Base-by-base conservation (phyloP, 2,113 vertebrate species). In the Hyperoodon ampullatus region DNA sequence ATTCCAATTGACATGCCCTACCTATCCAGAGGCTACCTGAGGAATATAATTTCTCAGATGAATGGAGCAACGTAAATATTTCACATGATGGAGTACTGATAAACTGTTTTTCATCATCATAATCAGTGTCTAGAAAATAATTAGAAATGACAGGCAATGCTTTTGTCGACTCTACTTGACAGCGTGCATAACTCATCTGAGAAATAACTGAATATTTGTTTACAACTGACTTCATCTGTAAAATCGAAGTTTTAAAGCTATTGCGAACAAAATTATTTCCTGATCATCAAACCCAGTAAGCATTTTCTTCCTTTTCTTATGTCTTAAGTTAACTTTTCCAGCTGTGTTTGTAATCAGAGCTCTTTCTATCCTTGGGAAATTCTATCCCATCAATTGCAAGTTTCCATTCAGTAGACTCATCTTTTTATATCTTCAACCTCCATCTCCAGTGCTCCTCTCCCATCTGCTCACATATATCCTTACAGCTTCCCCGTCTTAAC, bases 211-310 rank as follows among this genome's bases (percentile, higher is more conserved):
- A 94, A 21, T 44, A 35, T 86, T 91, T 65, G 30, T 84, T 93
- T 92, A 96, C 80, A 44, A 65, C 63, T 39, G 61, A 96, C 87
- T 90, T 94, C 89, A 72, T 93, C 42, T 84, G 85, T 47, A 58
- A 90, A 93, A 70, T 55, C 61, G 44, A 66, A 81, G 23, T 63
- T 58, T 83, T 42, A 74, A 86, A 47, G 39, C 24, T 72, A 78
- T 74, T 95, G 93, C 78, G 95, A 78, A 93, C 61, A 86, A 50
- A 74, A 71, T 89, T 83, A 90, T 87, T 90, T 96, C 95, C 63
- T 53, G 95, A 82, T 87, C 78, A 71, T 80, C 35, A 80, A 96
- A n/a, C 13, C 42, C 71, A 50, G 10, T 10, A 83, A 77, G 35
- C 6, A 18, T 63, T 88, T 93, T 89, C 53, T 90, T 81, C 63